These are phyloP conservation scores for Stramonita haemastoma DNA, from an alignment of 2,888 invertebrate genomes.

Conservation along the genomic window DNA sequence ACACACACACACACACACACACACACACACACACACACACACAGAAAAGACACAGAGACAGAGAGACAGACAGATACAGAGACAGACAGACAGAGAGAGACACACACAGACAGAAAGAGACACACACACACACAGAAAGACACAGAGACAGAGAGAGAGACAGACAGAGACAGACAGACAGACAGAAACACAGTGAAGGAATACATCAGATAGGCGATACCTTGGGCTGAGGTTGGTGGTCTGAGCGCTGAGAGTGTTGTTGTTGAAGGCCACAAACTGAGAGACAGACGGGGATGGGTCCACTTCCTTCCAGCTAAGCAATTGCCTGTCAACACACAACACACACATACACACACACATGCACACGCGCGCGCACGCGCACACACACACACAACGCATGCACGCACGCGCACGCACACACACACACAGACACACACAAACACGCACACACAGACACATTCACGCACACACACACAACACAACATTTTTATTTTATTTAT, in stretches of 20 bases:
- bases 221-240: slow-evolving; percentile 26
- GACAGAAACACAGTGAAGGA: not conserved
- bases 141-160: slow-evolving; percentile 18
- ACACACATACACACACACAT: not conserved
- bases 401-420: not conserved
- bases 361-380: not conserved
- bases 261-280: not conserved
- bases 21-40: no score
- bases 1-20: no score
- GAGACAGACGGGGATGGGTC: slow-evolving; percentile 30
- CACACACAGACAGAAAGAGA: no score
- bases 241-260: not conserved
- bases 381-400: no score
- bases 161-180: not conserved
- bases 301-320: slow-evolving; percentile 36
- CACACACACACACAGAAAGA: no score
- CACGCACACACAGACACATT: no score
- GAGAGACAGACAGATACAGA: no score
- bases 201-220: not conserved
- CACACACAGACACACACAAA: not conserved
- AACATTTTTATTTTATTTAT: no score
- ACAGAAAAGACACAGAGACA: no score
- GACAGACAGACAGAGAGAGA: no score
- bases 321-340: slow-evolving; percentile 25
- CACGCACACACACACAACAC: no score